Percentiles rank a stretch among this genome's conserved stretches.
Evolutionary conservation across 2,113 vertebrate species (phyloP).

Genomic region (Aldabrachelys gigantea): DNA sequence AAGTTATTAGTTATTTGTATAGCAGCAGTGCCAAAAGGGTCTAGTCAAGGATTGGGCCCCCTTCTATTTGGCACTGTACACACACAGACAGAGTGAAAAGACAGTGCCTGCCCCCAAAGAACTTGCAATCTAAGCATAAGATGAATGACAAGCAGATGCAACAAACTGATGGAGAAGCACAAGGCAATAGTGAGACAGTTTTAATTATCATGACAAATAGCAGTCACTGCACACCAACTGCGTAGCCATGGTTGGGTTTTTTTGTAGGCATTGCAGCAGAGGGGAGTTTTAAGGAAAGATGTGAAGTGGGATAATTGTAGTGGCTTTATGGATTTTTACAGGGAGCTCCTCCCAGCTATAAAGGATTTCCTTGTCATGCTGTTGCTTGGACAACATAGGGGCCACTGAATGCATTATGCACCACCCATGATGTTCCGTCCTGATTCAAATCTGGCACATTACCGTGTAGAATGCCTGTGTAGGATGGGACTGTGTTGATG

Average conservation of each 20-base stretch:
- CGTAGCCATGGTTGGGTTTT: background rate
- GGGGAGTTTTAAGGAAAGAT: background rate
- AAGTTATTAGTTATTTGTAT: too few relatives aligned
- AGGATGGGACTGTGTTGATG: too few relatives aligned
- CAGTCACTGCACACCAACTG: background rate
- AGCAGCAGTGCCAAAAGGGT: too few relatives aligned
- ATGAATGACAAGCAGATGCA: accelerated
- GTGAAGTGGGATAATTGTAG: background rate
- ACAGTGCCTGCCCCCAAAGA: too few relatives aligned
- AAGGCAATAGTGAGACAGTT: background rate
- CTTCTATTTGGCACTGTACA: too few relatives aligned
- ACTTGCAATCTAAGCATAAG: background rate
- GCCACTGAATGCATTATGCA: too few relatives aligned
- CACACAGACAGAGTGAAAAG: too few relatives aligned
- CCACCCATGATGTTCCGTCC: too few relatives aligned
- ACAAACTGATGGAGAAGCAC: background rate
- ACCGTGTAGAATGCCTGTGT: too few relatives aligned
- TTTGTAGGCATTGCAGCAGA: background rate
- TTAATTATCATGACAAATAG: background rate
- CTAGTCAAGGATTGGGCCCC: too few relatives aligned
- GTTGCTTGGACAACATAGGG: too few relatives aligned
- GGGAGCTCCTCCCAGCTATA: background rate
- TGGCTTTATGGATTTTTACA: background rate
- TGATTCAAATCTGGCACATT: too few relatives aligned
- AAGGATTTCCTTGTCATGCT: background rate